Evolutionary conservation across 2,113 vertebrate species (phyloP).

Genomic region (Capreolus pygargus): DNA sequence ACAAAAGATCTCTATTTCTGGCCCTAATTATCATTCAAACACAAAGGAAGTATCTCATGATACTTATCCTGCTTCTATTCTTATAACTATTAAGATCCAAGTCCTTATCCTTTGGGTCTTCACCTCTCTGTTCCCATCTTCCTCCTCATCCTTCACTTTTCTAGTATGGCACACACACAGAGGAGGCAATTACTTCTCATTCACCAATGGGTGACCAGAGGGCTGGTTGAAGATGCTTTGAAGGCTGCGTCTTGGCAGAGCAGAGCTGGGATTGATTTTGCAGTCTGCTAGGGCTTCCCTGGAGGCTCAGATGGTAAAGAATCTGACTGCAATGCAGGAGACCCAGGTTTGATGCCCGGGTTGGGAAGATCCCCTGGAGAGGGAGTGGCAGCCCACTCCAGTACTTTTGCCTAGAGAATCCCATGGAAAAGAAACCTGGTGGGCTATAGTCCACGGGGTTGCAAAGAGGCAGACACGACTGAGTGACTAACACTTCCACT

Average conservation of each 20-base stretch:
- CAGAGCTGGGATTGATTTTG: not conserved
- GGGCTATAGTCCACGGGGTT: not conserved
- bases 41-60: not conserved
- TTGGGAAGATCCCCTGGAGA: not conserved
- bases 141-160: not conserved
- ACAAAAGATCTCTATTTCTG: conserved; percentile 33
- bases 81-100: not conserved
- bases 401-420: not conserved
- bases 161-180: not conserved
- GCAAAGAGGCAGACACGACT: not conserved
- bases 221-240: not conserved
- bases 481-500: not conserved
- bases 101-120: not conserved
- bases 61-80: not conserved
- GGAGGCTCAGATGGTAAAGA: not conserved
- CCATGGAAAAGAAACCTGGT: not conserved
- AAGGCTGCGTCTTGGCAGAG: not conserved
- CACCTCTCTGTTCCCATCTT: too few species aligned
- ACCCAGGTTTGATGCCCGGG: not conserved
- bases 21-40: conserved; percentile 15
- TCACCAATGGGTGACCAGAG: not conserved
- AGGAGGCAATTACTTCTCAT: not conserved
- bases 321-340: not conserved
- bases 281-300: not conserved
- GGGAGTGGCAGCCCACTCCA: not conserved